Conservation (phyloP, 1,140 invertebrate species). For the Drosophila bifasciata region DNA sequence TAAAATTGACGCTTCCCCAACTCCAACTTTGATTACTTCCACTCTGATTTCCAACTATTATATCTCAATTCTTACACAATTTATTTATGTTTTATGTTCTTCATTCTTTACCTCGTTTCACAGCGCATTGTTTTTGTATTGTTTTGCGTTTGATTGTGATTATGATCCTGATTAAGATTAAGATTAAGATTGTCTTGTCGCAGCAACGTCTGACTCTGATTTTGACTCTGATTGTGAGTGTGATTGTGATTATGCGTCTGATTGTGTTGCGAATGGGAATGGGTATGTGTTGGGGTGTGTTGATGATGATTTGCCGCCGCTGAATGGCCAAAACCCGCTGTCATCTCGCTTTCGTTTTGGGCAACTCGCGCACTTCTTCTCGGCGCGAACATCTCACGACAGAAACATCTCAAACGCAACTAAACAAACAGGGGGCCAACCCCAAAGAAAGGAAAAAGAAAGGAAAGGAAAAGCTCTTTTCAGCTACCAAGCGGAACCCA, state of each 20-base stretch:
- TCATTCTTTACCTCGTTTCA: conserved; percentile 61
- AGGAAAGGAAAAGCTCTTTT: conserved; percentile 69
- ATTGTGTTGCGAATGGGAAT: conserved; percentile 16
- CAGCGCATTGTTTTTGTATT: conserved; percentile 68
- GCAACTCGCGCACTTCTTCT: conserved; percentile 76
- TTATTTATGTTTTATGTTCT: not conserved
- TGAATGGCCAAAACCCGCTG: conserved; percentile 80
- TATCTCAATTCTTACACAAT: not conserved
- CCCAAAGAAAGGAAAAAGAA: conserved; percentile 17
- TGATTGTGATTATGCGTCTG: conserved; percentile 16
- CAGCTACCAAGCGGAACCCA: conserved; percentile 11
- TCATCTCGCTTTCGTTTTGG: conserved; percentile 79
- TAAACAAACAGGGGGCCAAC: conserved; percentile 60
- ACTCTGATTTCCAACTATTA: too few relatives aligned
- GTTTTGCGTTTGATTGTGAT: conserved; percentile 52
- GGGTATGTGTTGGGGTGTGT: conserved; percentile 17
- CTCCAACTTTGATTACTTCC: too few relatives aligned
- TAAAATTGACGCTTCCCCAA: too few relatives aligned
- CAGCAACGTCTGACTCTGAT: conserved; percentile 17
- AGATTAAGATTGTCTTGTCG: conserved; percentile 27
- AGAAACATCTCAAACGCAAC: conserved; percentile 83
- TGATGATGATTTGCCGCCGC: conserved; percentile 77
- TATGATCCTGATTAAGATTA: conserved; percentile 51
- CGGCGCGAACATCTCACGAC: conserved; percentile 82
- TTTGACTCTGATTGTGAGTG: conserved; percentile 5